Evolutionary conservation across 1,140 invertebrate species (phyloP).

Genomic region (Anastrepha obliqua): DNA sequence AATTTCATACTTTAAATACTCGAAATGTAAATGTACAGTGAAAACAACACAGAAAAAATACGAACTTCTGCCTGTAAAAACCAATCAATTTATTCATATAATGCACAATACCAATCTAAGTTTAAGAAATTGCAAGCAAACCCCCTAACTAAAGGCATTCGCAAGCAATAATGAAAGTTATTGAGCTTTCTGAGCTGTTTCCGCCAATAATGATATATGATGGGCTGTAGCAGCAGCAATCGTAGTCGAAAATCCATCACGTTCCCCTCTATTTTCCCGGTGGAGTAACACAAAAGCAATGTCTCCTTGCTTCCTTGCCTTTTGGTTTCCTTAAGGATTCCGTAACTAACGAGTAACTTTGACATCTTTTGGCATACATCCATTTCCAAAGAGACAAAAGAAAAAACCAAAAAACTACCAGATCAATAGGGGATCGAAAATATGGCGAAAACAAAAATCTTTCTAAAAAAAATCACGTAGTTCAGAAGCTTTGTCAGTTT

Average conservation of each 20-base stretch:
- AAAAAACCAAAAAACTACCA: neutral
- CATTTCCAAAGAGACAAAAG: neutral
- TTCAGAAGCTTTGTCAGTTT: neutral
- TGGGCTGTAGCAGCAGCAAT: neutral
- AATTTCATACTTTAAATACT: too few species aligned
- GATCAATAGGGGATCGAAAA: neutral
- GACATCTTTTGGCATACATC: neutral
- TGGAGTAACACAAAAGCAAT: neutral
- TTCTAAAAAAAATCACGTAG: neutral
- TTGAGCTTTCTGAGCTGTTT: neutral
- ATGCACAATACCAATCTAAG: too few species aligned
- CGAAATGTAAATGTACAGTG: too few species aligned
- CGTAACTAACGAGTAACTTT: neutral
- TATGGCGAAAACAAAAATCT: neutral
- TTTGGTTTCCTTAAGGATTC: too few species aligned
- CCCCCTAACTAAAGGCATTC: neutral
- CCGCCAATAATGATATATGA: slow-evolving; percentile 5
- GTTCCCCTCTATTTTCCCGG: neutral
- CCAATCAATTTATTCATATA: too few species aligned
- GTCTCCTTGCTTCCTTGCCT: neutral
- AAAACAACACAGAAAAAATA: too few species aligned
- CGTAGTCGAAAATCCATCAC: neutral
- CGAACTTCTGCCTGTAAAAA: too few species aligned
- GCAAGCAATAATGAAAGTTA: neutral
- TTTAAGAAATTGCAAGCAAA: neutral